Base-by-base conservation (phyloP, 2,888 invertebrate genomes). In the Diachrysia chrysitis region DNA sequence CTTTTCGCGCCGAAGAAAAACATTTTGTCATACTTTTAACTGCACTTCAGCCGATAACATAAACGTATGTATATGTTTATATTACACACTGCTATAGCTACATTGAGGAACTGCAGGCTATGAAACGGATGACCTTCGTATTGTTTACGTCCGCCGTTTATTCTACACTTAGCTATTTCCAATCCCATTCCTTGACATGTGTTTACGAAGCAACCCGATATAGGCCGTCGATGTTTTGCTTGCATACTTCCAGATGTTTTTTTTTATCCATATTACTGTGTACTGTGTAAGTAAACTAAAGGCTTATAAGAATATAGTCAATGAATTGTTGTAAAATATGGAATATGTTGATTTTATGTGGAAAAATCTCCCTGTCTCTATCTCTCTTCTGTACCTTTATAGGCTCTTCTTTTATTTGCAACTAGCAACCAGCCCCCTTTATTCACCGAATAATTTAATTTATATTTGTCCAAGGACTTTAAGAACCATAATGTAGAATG, bases 191-290 rank as follows among this genome's bases (percentile, higher is more conserved):
- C 42, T 6, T 42, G 42, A 42, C 42, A 42, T 42, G n/a, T 42
- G 42, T 42, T n/a, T 42, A 42, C 42, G n/a, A 42, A 42, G 42
- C 42, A 42, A 42, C 42, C 1, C 42, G 42, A 42, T 42, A 42
- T 42, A 42, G 42, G 42, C 16, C 42, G n/a, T n/a, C 42, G n/a
- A n/a, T n/a, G 42, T 42, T 42, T 42, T 42, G 5, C 42, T 42
- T n/a, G n/a, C n/a, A n/a, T 42, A 42, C 37, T 42, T n/a, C 42
- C 42, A 42, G 42, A 42, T 42, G 42, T 42, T 42, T 42, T 42
- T n/a, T n/a, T 42, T n/a, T n/a, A 42, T 6, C 42, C 42, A 42
- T 42, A 42, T 42, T 42, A 3, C n/a, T 42, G n/a, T n/a, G 16
- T 42, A 3, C n/a, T 42, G n/a, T n/a, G 16, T n/a, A 16, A 42